A percentile compares a stretch with the other conserved stretches of the same genome.
Conservation (phyloP, 2,888 invertebrate genomes). For the Agonopterix arenella region DNA sequence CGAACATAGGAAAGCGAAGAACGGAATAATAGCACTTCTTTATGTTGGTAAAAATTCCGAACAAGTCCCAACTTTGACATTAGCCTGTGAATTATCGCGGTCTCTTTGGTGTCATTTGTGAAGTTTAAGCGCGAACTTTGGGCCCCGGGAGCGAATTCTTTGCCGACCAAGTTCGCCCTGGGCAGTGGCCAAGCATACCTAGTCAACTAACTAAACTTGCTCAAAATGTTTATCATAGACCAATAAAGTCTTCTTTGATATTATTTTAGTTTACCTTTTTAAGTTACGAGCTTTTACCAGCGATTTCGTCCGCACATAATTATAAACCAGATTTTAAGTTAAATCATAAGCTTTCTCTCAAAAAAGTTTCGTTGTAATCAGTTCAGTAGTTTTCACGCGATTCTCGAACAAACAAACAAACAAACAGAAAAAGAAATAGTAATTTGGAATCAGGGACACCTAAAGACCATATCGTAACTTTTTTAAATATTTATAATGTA, state of each 20-base stretch:
- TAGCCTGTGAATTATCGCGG: constrained; percentile 69
- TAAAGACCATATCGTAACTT: no score
- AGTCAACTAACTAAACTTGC: constrained; percentile 27
- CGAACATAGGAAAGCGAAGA: constrained; percentile 32
- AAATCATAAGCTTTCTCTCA: no score
- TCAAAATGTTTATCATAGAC: constrained; percentile 27
- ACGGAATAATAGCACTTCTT: constrained; percentile 51
- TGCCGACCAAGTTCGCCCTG: constrained; percentile 26
- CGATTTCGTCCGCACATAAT: no score
- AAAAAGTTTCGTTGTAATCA: no score
- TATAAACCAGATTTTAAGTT: no score
- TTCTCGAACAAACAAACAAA: no score
- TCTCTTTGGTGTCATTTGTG: constrained; percentile 70
- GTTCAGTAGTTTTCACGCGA: no score
- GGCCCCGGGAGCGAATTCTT: constrained; percentile 46
- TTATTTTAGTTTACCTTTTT: not conserved
- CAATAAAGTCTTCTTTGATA: not conserved
- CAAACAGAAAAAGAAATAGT: no score
- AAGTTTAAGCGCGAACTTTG: constrained; percentile 52
- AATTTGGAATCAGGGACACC: no score
- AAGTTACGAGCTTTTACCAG: not conserved
- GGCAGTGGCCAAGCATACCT: constrained; percentile 34
- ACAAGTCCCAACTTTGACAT: constrained; percentile 68
- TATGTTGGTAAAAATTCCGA: constrained; percentile 60
- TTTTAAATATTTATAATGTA: no score